Percentiles rank a stretch among this genome's conserved stretches.
phyloP scores from a whole-genome alignment of 2,797 vertebrate genomes.

The Ceryle rudis region DNA sequence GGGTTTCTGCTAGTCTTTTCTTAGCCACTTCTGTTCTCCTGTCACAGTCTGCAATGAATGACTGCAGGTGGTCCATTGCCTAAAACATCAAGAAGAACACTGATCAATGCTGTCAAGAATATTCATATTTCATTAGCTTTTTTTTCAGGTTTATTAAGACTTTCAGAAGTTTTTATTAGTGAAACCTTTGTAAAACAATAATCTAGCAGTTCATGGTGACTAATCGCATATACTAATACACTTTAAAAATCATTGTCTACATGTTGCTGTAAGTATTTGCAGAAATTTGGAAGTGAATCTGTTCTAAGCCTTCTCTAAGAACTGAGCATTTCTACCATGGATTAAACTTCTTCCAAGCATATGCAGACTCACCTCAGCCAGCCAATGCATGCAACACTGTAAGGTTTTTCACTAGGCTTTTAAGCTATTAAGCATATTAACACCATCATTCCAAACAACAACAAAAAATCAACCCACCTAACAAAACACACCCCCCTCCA shows the following conservation, averaged over 20 bases:
- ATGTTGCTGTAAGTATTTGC: background rate
- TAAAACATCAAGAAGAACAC: conserved; percentile 66
- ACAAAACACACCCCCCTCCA: too few species aligned
- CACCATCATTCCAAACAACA: background rate
- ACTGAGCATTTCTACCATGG: background rate
- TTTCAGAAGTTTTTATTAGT: background rate
- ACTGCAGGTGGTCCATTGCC: conserved; percentile 97
- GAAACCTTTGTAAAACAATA: background rate
- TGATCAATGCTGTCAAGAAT: conserved; percentile 6
- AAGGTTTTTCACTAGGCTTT: background rate
- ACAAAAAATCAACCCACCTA: background rate
- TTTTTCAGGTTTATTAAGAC: background rate
- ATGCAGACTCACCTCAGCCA: background rate
- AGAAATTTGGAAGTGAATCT: background rate
- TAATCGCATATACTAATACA: background rate
- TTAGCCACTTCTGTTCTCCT: conserved; percentile 96
- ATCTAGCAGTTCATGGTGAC: background rate
- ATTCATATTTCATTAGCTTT: background rate
- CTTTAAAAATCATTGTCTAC: background rate
- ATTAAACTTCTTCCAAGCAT: background rate
- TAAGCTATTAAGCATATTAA: background rate
- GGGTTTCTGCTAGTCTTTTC: conserved; percentile 96
- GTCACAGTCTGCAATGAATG: conserved; percentile 97
- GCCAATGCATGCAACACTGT: background rate
- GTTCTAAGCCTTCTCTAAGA: background rate